Conservation (phyloP, 2,113 vertebrate genomes). For the Sturnira hondurensis region DNA sequence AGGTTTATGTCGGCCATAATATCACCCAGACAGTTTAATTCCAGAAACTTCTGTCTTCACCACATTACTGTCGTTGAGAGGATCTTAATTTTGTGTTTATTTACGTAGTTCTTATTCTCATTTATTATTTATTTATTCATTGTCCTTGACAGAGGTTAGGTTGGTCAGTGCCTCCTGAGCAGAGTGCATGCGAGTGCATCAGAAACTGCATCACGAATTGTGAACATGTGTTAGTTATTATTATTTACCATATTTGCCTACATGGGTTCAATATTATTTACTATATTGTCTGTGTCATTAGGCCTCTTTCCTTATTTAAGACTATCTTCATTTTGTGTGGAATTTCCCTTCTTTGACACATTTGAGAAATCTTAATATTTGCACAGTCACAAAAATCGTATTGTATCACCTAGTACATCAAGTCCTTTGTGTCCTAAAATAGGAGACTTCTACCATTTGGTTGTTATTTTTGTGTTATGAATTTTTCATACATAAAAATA, state of each 20-base stretch:
- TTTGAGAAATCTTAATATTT: neutral
- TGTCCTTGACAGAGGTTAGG: neutral
- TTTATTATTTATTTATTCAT: neutral
- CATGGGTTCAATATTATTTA: neutral
- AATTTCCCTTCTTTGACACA: neutral
- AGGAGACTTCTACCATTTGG: neutral
- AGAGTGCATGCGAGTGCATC: neutral
- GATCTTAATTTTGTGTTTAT: neutral
- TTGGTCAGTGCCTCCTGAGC: neutral
- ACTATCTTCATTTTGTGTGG: neutral
- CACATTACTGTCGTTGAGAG: neutral
- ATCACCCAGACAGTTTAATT: neutral
- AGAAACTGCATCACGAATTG: neutral
- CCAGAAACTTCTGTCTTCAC: neutral
- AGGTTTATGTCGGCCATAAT: neutral
- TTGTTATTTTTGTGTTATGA: neutral
- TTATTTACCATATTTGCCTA: neutral
- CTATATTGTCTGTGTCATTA: neutral
- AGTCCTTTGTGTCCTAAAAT: neutral
- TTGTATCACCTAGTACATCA: neutral
- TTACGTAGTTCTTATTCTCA: neutral
- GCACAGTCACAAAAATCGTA: neutral
- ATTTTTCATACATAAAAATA: neutral
- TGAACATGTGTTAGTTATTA: neutral
- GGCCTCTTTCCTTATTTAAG: neutral